These are phyloP conservation scores for Nomada hirtipes DNA, from an alignment of 2,888 invertebrate genomes.

Conservation along the genomic window DNA sequence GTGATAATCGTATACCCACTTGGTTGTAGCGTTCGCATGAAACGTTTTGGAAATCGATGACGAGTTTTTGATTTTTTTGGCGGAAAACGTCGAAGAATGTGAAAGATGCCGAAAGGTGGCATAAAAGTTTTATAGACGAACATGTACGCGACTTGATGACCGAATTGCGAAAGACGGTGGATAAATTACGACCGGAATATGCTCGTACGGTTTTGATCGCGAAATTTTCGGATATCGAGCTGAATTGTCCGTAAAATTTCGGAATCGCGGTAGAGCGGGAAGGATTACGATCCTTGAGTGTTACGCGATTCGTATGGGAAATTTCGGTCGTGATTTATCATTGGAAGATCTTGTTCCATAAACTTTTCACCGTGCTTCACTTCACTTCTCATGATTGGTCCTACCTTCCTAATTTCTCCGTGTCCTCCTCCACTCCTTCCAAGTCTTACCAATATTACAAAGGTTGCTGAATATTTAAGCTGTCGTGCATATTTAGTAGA, in stretches of 20 bases:
- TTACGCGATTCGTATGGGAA: conserved; percentile 26
- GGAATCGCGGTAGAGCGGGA: not conserved
- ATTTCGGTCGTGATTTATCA: conserved; percentile 25
- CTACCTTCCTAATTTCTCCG: not conserved
- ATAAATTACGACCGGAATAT: conserved; percentile 29
- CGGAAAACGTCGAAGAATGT: not conserved
- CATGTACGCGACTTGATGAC: not conserved
- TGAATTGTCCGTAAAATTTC: conserved; percentile 27
- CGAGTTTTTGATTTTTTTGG: not conserved
- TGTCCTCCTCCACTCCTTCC: not conserved
- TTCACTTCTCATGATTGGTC: not conserved
- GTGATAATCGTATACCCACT: not conserved
- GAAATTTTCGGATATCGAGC: not conserved
- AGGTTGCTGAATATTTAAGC: not conserved
- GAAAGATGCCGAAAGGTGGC: not conserved
- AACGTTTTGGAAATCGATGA: not conserved
- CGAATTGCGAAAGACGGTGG: not conserved
- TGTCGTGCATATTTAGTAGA: not conserved
- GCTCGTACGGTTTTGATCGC: conserved; percentile 24
- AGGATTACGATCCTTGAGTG: conserved; percentile 16
- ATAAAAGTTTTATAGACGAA: conserved; percentile 20
- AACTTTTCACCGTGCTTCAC: conserved; percentile 1
- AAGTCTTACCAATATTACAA: not conserved
- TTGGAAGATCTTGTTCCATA: conserved; percentile 1
- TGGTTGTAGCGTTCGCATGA: no score